Evolutionary conservation across 2,888 invertebrate genomes (phyloP).

Genomic region (Folsomia candida): DNA sequence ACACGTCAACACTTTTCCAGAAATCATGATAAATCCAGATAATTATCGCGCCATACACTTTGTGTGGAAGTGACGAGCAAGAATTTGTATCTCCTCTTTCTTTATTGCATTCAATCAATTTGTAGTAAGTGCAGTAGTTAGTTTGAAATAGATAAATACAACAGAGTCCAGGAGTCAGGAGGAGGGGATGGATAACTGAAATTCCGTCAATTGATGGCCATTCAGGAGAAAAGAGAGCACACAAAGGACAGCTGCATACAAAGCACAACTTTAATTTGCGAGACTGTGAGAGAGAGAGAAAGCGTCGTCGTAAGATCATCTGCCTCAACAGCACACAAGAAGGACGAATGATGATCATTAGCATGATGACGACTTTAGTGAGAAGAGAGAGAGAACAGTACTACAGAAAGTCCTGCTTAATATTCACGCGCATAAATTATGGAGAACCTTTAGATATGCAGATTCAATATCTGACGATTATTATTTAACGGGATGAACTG

Average conservation of each 20-base stretch:
- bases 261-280: not conserved
- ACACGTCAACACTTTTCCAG: no score
- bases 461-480: slow-evolving; percentile 42
- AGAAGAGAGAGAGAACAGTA: slow-evolving; percentile 17
- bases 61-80: no score
- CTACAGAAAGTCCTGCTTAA: slow-evolving; percentile 45
- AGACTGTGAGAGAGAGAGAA: not conserved
- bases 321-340: slow-evolving; percentile 19
- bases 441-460: slow-evolving; percentile 50
- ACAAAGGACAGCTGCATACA: slow-evolving; percentile 15
- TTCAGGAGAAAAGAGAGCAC: no score
- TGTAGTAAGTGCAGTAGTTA: no score
- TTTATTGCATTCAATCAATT: no score
- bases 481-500: slow-evolving; percentile 10
- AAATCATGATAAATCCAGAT: no score
- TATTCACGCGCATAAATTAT: slow-evolving; percentile 51
- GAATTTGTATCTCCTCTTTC: no score
- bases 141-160: no score
- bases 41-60: no score
- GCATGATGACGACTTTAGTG: slow-evolving; percentile 8
- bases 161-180: no score
- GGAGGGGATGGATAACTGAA: no score
- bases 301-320: slow-evolving; percentile 8
- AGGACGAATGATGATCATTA: not conserved
- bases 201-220: no score